phyloP scores from a whole-genome alignment of 2,888 invertebrate genomes.

The Leptarthrus brevirostris region DNA sequence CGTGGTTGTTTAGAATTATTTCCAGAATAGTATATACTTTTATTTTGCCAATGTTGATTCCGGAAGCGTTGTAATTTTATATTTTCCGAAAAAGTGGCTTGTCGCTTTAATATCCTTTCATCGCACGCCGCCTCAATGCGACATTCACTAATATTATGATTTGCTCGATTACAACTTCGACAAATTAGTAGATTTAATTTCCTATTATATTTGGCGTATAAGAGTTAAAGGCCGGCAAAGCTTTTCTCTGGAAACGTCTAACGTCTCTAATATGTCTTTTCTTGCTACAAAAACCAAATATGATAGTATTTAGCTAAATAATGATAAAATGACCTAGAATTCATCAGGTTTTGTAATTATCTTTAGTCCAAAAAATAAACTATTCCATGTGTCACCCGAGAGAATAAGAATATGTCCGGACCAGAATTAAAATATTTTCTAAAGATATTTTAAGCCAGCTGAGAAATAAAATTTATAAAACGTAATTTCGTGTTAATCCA shows the following conservation, averaged over 20 bases:
- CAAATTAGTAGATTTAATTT: neutral
- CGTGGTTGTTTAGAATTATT: neutral
- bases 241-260: neutral
- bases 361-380: too few species aligned
- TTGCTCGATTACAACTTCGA: constrained; percentile 1
- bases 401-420: too few species aligned
- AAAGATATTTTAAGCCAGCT: too few species aligned
- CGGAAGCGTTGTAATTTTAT: neutral
- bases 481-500: too few species aligned
- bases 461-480: too few species aligned
- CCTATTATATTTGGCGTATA: neutral
- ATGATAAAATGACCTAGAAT: too few species aligned
- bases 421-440: too few species aligned
- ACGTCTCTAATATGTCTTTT: neutral
- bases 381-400: too few species aligned
- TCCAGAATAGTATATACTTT: neutral
- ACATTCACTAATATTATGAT: neutral
- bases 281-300: neutral
- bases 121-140: too few species aligned
- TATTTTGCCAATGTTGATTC: neutral
- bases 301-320: too few species aligned
- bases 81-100: neutral
- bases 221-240: neutral
- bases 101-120: neutral
- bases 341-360: too few species aligned